A percentile compares a stretch with the other conserved stretches of the same genome.
phyloP scores from a whole-genome alignment of 2,888 invertebrate genomes.

The Dolichomitus sp. region DNA sequence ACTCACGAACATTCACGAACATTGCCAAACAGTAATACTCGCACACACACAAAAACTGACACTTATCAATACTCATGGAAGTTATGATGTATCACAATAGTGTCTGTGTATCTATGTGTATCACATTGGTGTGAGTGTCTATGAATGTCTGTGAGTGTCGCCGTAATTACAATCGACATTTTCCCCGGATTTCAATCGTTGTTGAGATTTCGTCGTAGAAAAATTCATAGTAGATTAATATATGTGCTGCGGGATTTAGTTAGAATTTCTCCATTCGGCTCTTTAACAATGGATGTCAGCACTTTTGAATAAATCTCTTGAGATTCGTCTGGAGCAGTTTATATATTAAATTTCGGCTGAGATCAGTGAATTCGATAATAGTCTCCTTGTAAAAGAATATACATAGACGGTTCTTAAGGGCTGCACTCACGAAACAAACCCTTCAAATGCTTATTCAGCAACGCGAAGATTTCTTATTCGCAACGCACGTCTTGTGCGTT shows the following conservation, averaged over 20 bases:
- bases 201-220: too few species aligned
- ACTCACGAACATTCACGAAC: too few species aligned
- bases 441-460: neutral
- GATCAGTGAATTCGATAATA: conserved; percentile 8
- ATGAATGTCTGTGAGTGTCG: too few species aligned
- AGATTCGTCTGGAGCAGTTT: neutral
- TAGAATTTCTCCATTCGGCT: neutral
- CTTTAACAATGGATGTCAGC: neutral
- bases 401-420: neutral
- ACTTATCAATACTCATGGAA: too few species aligned
- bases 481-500: conserved; percentile 15
- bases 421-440: conserved; percentile 10
- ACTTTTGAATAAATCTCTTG: neutral
- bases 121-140: too few species aligned
- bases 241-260: neutral
- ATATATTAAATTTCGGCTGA: neutral
- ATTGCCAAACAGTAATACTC: too few species aligned
- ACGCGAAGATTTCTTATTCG: conserved; percentile 9
- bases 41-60: too few species aligned
- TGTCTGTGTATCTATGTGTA: too few species aligned
- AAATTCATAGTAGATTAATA: too few species aligned
- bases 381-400: neutral
- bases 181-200: too few species aligned
- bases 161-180: too few species aligned
- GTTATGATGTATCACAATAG: too few species aligned